phyloP scores from a whole-genome alignment of 2,797 vertebrate genomes.

The Avahi laniger region DNA sequence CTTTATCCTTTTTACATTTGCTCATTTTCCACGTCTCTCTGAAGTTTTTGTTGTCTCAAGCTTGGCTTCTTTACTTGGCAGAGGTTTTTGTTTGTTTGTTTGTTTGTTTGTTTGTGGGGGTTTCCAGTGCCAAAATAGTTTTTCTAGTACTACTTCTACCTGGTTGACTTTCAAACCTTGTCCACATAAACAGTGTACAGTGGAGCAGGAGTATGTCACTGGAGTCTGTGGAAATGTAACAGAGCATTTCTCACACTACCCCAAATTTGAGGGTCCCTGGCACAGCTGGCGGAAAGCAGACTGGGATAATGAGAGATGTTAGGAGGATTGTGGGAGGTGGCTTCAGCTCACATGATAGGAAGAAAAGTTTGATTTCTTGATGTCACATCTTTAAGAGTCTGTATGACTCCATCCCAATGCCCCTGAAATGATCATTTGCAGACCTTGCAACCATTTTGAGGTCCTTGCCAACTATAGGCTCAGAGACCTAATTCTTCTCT shows the following conservation, averaged over 20 bases:
- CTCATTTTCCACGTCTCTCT: background rate
- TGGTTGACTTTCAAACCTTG: background rate
- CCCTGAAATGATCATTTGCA: background rate
- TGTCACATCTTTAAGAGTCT: background rate
- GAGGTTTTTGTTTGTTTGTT: background rate
- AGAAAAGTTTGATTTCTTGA: background rate
- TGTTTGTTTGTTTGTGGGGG: too few species aligned
- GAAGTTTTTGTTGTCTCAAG: conserved; percentile 11
- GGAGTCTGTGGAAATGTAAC: background rate
- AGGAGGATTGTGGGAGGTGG: background rate
- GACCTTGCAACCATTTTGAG: background rate
- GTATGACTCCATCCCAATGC: background rate
- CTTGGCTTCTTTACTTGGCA: conserved; percentile 7
- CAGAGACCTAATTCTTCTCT: background rate
- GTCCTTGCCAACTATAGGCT: background rate
- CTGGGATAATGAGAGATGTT: background rate
- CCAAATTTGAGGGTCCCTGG: background rate
- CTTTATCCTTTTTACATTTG: background rate
- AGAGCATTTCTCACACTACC: background rate
- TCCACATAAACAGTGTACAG: background rate
- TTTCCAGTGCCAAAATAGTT: background rate
- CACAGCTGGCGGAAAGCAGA: background rate
- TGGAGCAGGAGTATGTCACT: background rate
- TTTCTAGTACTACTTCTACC: background rate
- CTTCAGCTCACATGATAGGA: background rate